phyloP scores from a whole-genome alignment of 2,888 invertebrate species.

The Gibbula magus region DNA sequence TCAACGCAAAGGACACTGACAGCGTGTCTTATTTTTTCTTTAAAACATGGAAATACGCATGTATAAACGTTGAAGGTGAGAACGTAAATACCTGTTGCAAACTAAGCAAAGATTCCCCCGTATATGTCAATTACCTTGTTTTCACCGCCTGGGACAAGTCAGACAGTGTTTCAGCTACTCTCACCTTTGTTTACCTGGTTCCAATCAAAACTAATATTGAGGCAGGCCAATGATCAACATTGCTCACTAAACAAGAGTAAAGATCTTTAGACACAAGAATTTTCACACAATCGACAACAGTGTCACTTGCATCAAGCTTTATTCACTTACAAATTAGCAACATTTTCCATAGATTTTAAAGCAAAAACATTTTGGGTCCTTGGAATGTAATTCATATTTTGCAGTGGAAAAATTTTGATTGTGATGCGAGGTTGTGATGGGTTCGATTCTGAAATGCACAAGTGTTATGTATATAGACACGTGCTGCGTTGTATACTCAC shows the following conservation, averaged over 20 bases:
- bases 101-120: background rate
- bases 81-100: background rate
- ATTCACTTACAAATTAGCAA: background rate
- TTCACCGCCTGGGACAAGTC: background rate
- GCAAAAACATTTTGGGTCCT: background rate
- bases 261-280: constrained; percentile 1
- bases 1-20: no score
- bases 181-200: background rate
- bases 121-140: constrained; percentile 20
- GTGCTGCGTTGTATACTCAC: background rate
- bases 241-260: constrained; percentile 9
- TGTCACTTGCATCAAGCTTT: constrained; percentile 12
- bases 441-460: background rate
- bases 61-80: constrained; percentile 1
- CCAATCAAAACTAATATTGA: constrained; percentile 18
- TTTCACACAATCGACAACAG: constrained; percentile 20
- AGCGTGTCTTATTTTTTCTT: background rate
- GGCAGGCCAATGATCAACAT: constrained; percentile 1
- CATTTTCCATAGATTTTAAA: background rate
- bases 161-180: background rate
- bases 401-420: background rate
- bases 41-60: background rate
- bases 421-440: background rate
- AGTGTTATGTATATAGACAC: background rate
- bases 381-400: background rate